Base-by-base conservation (phyloP, 2,797 vertebrate species). In the Phylloscopus collybita region DNA sequence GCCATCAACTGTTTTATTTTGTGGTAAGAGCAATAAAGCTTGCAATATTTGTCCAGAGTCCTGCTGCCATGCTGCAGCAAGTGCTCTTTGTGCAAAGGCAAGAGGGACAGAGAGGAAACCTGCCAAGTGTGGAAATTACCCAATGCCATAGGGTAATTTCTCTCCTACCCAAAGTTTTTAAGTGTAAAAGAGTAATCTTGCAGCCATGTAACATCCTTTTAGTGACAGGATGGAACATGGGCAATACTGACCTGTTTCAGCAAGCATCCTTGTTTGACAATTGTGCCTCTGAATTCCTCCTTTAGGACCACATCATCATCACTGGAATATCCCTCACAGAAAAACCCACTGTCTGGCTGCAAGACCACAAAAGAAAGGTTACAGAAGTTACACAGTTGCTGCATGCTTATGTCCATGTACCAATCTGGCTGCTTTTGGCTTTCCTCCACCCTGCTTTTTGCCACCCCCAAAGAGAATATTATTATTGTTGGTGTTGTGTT, bases 311-410 rank as follows among this genome's bases (percentile, higher is more conserved):
- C 94, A 4, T 99, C 99, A 27, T 99, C 99, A 80, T 99, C 99
- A 62, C 99, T 99, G 86, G 99, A 99, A 97, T 99, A 99, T 59
- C 98, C 99, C 94, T 99, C 99, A 74, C 98, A 99, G 98, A 99
- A 99, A 93, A 99, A 99, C 11, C 99, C 99, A 51, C 99, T 99
- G 94, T 99, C 99, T 62, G 98, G 98, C 99, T 99, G 97, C 73
- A 95, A 74, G 36, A 78, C 66, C 92, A 94, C 10, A 86, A 47
- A 30, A 75, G 36, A 90, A 88, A 60, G 23, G 67, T 57, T 65
- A 42, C 57, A 67, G 19, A 74, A 88, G 50, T 84, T 80, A 84
- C n/a, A 70, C 13, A 45, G 59, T 23, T 83, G 40, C 34, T 64
- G 10, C 15, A 23, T 32, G 19, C 21, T 62, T 88, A 49, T 44